phyloP scores from a whole-genome alignment of 1,140 invertebrate genomes.

The Eurosta solidaginis region DNA sequence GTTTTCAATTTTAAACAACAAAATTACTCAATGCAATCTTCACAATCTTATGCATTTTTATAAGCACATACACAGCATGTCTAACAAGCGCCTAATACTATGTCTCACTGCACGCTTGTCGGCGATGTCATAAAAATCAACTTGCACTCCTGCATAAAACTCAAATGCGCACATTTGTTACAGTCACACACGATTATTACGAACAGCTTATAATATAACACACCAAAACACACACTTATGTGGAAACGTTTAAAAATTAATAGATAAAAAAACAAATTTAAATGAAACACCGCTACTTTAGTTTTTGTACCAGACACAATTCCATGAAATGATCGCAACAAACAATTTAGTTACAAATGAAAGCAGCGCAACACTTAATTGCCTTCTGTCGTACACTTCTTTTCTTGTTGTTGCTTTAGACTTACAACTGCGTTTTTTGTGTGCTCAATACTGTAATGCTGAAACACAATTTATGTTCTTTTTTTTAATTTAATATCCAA shows the following conservation, averaged over 20 bases:
- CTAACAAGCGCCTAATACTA: not conserved
- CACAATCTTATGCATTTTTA: not conserved
- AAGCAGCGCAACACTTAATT: not conserved
- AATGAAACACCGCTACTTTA: not conserved
- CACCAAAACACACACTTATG: not conserved
- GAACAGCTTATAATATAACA: not conserved
- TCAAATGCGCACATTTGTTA: not conserved
- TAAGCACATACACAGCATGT: not conserved
- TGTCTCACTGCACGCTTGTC: not conserved
- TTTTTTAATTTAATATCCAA: not conserved
- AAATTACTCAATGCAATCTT: not conserved
- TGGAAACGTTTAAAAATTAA: not conserved
- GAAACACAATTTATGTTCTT: not conserved
- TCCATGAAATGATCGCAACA: not conserved
- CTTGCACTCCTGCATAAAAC: not conserved
- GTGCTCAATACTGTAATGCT: not conserved
- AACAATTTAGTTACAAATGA: conserved; percentile 10
- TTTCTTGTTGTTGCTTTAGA: not conserved
- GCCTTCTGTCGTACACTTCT: not conserved
- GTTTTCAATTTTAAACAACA: not conserved
- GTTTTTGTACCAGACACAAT: not conserved
- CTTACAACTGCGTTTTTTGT: not conserved
- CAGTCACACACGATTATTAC: not conserved
- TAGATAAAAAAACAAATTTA: not conserved
- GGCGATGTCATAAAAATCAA: not conserved